phyloP scores from a whole-genome alignment of 2,888 invertebrate genomes.

The Cacoxenus indagator region DNA sequence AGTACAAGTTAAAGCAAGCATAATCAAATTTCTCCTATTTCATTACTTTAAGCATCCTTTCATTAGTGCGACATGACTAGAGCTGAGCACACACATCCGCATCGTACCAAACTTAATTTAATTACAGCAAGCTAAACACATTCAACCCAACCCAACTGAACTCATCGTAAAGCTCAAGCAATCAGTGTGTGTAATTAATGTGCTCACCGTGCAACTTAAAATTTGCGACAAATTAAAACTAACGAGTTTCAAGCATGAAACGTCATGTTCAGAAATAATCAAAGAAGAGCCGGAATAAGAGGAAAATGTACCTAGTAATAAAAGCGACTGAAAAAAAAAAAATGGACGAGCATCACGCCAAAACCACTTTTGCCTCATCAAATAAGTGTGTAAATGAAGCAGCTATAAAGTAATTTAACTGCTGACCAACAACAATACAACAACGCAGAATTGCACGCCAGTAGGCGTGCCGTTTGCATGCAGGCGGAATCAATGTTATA shows the following conservation, averaged over 20 bases:
- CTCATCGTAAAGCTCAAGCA: not conserved
- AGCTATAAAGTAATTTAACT: slow-evolving; percentile 57
- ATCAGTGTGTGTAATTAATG: slow-evolving; percentile 14
- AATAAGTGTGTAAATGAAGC: slow-evolving; percentile 44
- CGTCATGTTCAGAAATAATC: not conserved
- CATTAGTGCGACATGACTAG: no score
- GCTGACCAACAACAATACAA: slow-evolving; percentile 30
- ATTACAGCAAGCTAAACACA: not conserved
- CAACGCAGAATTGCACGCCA: not conserved
- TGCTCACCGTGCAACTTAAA: slow-evolving; percentile 5
- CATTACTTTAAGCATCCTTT: no score
- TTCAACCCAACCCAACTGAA: not conserved
- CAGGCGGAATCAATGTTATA: not conserved
- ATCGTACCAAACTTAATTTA: not conserved
- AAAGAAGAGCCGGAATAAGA: not conserved
- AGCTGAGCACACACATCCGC: not conserved
- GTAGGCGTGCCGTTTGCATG: not conserved
- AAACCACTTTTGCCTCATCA: not conserved
- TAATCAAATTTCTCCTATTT: no score
- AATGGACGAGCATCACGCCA: not conserved
- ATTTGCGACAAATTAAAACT: slow-evolving; percentile 22
- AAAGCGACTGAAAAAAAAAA: not conserved
- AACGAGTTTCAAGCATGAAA: slow-evolving; percentile 18
- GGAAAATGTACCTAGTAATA: not conserved
- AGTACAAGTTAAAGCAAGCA: no score